Evolutionary conservation across 2,888 invertebrate genomes (phyloP).

Genomic region (Hypsopygia costalis): DNA sequence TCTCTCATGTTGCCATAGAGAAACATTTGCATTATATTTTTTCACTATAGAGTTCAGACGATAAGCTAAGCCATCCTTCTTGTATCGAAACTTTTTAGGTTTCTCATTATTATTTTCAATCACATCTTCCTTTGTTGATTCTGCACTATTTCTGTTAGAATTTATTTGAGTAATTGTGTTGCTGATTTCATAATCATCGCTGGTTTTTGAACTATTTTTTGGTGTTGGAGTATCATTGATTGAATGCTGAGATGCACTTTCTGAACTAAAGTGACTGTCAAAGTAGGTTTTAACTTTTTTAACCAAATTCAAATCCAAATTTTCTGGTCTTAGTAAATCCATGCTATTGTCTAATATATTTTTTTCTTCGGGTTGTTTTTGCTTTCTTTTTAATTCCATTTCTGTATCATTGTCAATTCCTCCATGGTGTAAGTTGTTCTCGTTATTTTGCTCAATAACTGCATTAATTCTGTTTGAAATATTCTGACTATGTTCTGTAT

Average conservation of each 20-base stretch:
- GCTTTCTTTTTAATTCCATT: neutral
- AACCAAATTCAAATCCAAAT: slow-evolving; percentile 24
- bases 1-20: slow-evolving; percentile 78
- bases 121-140: slow-evolving; percentile 18
- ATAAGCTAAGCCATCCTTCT: slow-evolving; percentile 68
- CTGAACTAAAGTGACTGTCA: slow-evolving; percentile 53
- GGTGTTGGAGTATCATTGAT: slow-evolving; percentile 54
- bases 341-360: slow-evolving; percentile 10
- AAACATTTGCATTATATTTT: slow-evolving; percentile 63
- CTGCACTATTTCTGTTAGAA: slow-evolving; percentile 20
- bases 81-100: slow-evolving; percentile 53
- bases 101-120: slow-evolving; percentile 20
- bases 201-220: slow-evolving; percentile 36
- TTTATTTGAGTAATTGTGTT: slow-evolving; percentile 33
- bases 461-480: too few species aligned
- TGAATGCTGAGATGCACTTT: slow-evolving; percentile 45
- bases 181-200: slow-evolving; percentile 51
- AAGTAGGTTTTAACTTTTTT: slow-evolving; percentile 55
- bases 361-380: neutral
- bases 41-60: slow-evolving; percentile 61
- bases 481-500: too few species aligned
- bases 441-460: too few species aligned
- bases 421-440: too few species aligned
- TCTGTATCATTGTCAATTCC: too few species aligned
- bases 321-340: slow-evolving; percentile 12